Percentiles rank a stretch among this genome's conserved stretches.
These are phyloP conservation scores for Phallusia fumigata DNA, from an alignment of 23 tunicate species.

Conservation along the genomic window DNA sequence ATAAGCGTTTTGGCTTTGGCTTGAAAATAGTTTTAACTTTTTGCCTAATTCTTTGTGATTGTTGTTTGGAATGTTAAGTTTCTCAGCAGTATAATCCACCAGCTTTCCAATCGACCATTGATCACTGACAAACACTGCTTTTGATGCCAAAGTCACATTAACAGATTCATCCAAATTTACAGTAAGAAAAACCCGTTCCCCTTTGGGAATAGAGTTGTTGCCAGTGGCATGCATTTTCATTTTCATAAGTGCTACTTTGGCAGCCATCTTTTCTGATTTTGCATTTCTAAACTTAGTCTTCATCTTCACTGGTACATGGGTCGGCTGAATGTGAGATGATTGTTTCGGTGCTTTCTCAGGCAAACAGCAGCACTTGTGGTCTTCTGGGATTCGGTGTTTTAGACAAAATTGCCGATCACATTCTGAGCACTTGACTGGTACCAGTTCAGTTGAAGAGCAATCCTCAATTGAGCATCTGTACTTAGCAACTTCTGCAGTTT, in stretches of 20 bases:
- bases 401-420: slow-evolving; percentile 62
- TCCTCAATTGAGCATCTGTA: slow-evolving; percentile 49
- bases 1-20: slow-evolving; percentile 5
- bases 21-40: slow-evolving; percentile 24
- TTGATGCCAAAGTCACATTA: not conserved
- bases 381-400: slow-evolving; percentile 64
- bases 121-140: slow-evolving; percentile 32
- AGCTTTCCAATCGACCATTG: slow-evolving; percentile 68
- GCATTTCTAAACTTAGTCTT: slow-evolving; percentile 24
- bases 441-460: slow-evolving; percentile 39
- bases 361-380: slow-evolving; percentile 45
- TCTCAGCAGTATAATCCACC: slow-evolving; percentile 28
- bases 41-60: slow-evolving; percentile 25
- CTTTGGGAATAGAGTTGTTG: slow-evolving; percentile 29
- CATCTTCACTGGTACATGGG: not conserved
- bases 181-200: slow-evolving; percentile 40
- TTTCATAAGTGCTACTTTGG: slow-evolving; percentile 81
- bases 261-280: slow-evolving; percentile 58
- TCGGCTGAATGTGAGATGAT: not conserved
- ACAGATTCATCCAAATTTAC: slow-evolving; percentile 10
- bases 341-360: not conserved
- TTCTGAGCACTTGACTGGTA: slow-evolving; percentile 46
- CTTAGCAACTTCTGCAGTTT: not conserved
- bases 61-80: slow-evolving; percentile 28
- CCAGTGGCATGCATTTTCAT: slow-evolving; percentile 59